Evolutionary conservation across 2,113 vertebrate species (phyloP).

Genomic region (Lichenostomus cassidix): DNA sequence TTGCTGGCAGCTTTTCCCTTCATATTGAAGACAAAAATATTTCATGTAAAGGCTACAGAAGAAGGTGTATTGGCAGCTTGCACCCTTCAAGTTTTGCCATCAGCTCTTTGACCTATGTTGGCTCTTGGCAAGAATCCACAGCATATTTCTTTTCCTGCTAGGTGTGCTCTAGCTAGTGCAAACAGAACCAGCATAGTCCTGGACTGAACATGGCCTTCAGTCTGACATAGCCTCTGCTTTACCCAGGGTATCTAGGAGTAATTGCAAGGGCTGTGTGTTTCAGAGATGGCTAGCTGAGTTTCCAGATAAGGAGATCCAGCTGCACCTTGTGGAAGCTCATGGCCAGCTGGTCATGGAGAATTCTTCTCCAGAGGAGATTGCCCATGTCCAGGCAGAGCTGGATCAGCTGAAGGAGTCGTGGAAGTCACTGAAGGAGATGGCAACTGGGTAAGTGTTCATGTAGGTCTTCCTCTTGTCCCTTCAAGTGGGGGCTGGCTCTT

Average conservation of each 20-base stretch:
- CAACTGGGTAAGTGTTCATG: constrained; percentile 48
- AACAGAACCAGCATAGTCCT: background rate
- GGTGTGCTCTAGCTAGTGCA: constrained; percentile 20
- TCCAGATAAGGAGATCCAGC: constrained; percentile 85
- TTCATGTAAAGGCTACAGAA: background rate
- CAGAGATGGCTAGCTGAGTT: constrained; percentile 84
- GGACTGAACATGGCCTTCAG: constrained; percentile 14
- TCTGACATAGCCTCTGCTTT: constrained; percentile 23
- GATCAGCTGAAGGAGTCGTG: constrained; percentile 75
- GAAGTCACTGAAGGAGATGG: constrained; percentile 34
- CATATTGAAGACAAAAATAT: background rate
- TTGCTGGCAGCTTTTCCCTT: background rate
- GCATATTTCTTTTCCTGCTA: background rate
- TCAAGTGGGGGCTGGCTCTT: background rate
- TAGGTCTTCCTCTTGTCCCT: background rate
- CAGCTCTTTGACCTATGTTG: background rate
- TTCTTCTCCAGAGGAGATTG: constrained; percentile 83
- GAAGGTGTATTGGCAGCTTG: background rate
- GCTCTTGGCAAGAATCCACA: constrained; percentile 2
- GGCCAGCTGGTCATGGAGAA: constrained; percentile 77
- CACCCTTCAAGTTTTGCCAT: background rate
- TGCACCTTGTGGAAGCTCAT: constrained; percentile 77
- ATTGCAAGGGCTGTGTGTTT: constrained; percentile 44
- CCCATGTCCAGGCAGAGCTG: constrained; percentile 78
- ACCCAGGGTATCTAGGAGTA: constrained; percentile 18